Percentiles rank a stretch among this genome's conserved stretches.
Evolutionary conservation across 2,797 vertebrate genomes (phyloP).

Genomic region (Borostomias antarcticus): DNA sequence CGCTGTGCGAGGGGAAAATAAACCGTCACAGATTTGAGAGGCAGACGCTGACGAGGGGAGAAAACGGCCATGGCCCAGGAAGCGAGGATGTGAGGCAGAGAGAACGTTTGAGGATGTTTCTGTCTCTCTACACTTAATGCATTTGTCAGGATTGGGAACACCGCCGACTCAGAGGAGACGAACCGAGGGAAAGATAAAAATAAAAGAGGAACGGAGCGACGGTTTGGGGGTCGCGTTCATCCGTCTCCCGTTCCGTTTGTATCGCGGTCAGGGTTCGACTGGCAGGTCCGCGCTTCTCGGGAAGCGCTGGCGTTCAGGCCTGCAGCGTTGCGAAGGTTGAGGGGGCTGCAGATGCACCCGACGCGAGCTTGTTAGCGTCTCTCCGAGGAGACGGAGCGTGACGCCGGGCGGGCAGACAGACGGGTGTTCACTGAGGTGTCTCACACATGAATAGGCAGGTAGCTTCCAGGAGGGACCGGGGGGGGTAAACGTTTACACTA

Average conservation of each 20-base stretch:
- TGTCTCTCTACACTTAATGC: neutral
- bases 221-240: conserved; percentile 1
- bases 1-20: too few species aligned
- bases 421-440: conserved; percentile 32
- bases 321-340: conserved; percentile 13
- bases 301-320: conserved; percentile 20
- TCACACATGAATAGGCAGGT: conserved; percentile 41
- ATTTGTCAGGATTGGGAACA: neutral
- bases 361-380: conserved; percentile 37
- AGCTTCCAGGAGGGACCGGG: conserved; percentile 16
- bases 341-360: conserved; percentile 30
- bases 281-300: conserved; percentile 35
- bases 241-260: conserved; percentile 12
- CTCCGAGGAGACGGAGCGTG: conserved; percentile 19
- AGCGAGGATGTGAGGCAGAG: neutral
- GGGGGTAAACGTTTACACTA: conserved; percentile 8
- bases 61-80: neutral
- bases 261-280: conserved; percentile 43
- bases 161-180: neutral
- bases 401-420: conserved; percentile 29
- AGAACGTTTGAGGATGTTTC: neutral
- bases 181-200: conserved; percentile 40
- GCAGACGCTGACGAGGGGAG: neutral
- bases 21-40: neutral
- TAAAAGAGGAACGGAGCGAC: conserved; percentile 31